phyloP scores from a whole-genome alignment of 2,888 invertebrate species.

The Sarcophaga subvicina region DNA sequence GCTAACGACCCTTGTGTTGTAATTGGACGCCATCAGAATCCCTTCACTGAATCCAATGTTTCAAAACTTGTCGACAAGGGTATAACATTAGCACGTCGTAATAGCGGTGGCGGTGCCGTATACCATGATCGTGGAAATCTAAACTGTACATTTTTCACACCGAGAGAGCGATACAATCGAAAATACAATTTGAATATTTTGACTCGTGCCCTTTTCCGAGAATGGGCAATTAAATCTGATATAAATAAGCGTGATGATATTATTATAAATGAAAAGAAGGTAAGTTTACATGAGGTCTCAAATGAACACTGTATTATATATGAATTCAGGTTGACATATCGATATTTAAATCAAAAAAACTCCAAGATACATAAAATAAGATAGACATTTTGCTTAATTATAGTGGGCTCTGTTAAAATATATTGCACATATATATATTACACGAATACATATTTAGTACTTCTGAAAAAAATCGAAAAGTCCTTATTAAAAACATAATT shows the following conservation, averaged over 20 bases:
- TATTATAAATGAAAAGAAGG: conserved; percentile 87
- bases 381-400: too few relatives aligned
- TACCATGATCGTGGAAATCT: conserved; percentile 97
- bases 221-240: conserved; percentile 89
- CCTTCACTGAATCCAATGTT: conserved; percentile 95
- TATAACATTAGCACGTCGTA: conserved; percentile 91
- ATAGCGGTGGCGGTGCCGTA: conserved; percentile 98
- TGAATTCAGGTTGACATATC: too few relatives aligned
- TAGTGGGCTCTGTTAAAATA: too few relatives aligned
- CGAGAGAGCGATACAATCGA: conserved; percentile 91
- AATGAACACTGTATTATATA: too few relatives aligned
- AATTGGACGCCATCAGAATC: conserved; percentile 98
- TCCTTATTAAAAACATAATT: too few relatives aligned
- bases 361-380: too few relatives aligned
- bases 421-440: too few relatives aligned
- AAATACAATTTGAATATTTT: conserved; percentile 94
- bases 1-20: conserved; percentile 97
- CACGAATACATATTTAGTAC: too few relatives aligned
- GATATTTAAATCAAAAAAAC: too few relatives aligned
- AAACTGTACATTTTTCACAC: conserved; percentile 95
- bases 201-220: conserved; percentile 90
- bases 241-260: conserved; percentile 94
- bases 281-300: conserved; percentile 64
- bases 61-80: conserved; percentile 85
- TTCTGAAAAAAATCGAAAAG: too few relatives aligned